phyloP scores from a whole-genome alignment of 1,140 invertebrate species.

The Notospermus geniculatus region DNA sequence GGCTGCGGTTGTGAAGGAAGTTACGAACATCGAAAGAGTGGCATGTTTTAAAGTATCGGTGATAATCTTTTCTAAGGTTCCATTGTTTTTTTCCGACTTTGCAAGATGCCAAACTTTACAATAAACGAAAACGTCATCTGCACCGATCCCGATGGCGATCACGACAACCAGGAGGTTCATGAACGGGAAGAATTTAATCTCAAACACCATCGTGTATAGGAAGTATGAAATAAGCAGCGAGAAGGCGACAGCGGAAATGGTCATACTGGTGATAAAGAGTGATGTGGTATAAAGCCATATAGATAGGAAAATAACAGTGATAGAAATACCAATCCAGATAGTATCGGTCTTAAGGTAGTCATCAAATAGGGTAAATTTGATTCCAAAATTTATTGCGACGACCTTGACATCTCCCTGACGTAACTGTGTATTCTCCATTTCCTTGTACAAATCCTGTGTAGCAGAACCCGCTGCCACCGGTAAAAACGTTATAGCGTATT shows the following conservation, averaged over 20 bases:
- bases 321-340: constrained; percentile 73
- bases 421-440: constrained; percentile 60
- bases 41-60: constrained; percentile 77
- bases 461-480: constrained; percentile 77
- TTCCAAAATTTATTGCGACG: constrained; percentile 79
- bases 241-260: constrained; percentile 78
- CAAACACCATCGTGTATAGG: constrained; percentile 81
- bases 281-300: constrained; percentile 89
- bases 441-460: constrained; percentile 72
- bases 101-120: constrained; percentile 82
- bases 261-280: constrained; percentile 79
- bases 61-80: constrained; percentile 53
- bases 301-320: constrained; percentile 74
- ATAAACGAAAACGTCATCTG: constrained; percentile 91
- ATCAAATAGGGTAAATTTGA: constrained; percentile 87
- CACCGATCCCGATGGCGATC: constrained; percentile 77
- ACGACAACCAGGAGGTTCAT: constrained; percentile 93
- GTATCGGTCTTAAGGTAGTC: constrained; percentile 77
- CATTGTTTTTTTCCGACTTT: constrained; percentile 65
- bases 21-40: constrained; percentile 84
- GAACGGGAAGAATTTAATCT: constrained; percentile 90
- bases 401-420: constrained; percentile 62
- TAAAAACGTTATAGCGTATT: constrained; percentile 78
- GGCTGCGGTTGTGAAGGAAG: constrained; percentile 86
- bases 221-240: constrained; percentile 90